These are phyloP conservation scores for Pyxicephalus adspersus DNA, from an alignment of 2,113 vertebrate genomes.

Conservation along the genomic window DNA sequence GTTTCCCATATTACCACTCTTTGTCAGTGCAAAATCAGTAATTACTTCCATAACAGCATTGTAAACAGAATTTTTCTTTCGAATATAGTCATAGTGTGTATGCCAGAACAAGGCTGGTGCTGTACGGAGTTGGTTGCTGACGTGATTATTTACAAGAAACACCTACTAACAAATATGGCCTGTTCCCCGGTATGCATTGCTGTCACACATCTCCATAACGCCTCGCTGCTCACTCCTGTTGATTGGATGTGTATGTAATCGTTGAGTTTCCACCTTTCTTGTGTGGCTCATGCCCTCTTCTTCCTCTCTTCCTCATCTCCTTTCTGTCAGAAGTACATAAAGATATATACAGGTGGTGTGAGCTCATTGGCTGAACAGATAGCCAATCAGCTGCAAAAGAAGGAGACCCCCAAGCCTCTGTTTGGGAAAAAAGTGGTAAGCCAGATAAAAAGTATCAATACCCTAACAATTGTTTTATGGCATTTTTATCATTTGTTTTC, in stretches of 20 bases:
- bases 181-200: background rate
- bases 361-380: conserved; percentile 95
- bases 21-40: no score
- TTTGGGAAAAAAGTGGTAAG: conserved; percentile 97
- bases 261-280: background rate
- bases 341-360: conserved; percentile 96
- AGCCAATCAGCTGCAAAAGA: conserved; percentile 94
- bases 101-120: no score
- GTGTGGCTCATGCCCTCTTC: background rate
- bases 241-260: background rate
- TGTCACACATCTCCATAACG: background rate
- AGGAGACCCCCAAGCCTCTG: conserved; percentile 83
- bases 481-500: no score
- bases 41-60: no score
- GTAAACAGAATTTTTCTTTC: no score
- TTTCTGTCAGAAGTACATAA: conserved; percentile 79
- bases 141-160: background rate
- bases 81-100: no score
- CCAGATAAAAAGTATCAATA: conserved; percentile 21
- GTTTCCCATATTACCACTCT: no score
- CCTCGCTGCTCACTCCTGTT: background rate
- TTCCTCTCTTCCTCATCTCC: background rate
- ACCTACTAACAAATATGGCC: conserved; percentile 2
- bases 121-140: no score
- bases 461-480: no score